Conservation (phyloP, 2,888 invertebrate genomes). For the Drosophila monieri region DNA sequence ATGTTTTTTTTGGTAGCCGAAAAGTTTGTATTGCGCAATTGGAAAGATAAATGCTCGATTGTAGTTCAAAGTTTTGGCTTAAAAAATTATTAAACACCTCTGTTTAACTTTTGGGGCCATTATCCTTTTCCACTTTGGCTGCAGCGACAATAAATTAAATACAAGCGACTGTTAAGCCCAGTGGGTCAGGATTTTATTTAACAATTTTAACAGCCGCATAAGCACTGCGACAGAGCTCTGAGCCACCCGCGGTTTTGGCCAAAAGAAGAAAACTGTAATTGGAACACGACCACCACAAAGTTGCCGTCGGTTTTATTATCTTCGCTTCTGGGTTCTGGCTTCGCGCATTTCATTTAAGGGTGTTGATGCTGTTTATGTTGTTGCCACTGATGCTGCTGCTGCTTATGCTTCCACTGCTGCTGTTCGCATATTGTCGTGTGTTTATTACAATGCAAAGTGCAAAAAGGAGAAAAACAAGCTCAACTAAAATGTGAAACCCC, state of each 20-base stretch:
- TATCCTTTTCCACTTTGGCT: neutral
- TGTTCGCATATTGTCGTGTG: constrained; percentile 66
- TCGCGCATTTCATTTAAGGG: constrained; percentile 33
- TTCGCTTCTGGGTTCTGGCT: constrained; percentile 13
- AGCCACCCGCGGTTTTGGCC: constrained; percentile 23
- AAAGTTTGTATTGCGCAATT: constrained; percentile 20
- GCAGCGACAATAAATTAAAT: neutral
- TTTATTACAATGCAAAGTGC: constrained; percentile 71
- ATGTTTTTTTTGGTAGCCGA: neutral
- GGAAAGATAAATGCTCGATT: constrained; percentile 11
- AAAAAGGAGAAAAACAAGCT: constrained; percentile 37
- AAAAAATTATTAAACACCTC: neutral
- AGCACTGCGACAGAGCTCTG: constrained; percentile 15
- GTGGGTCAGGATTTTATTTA: constrained; percentile 21
- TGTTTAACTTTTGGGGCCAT: neutral
- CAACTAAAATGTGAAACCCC: constrained; percentile 71
- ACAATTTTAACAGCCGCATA: constrained; percentile 32
- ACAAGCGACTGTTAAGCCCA: constrained; percentile 12
- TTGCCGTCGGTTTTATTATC: constrained; percentile 37
- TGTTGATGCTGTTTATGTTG: constrained; percentile 31
- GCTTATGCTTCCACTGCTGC: neutral
- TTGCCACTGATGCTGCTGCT: constrained; percentile 5
- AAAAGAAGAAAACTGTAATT: constrained; percentile 24
- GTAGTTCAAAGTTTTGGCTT: neutral
- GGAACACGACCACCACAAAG: constrained; percentile 23